Base-by-base conservation (phyloP, 1,140 invertebrate genomes). In the Heterodera schachtii region DNA sequence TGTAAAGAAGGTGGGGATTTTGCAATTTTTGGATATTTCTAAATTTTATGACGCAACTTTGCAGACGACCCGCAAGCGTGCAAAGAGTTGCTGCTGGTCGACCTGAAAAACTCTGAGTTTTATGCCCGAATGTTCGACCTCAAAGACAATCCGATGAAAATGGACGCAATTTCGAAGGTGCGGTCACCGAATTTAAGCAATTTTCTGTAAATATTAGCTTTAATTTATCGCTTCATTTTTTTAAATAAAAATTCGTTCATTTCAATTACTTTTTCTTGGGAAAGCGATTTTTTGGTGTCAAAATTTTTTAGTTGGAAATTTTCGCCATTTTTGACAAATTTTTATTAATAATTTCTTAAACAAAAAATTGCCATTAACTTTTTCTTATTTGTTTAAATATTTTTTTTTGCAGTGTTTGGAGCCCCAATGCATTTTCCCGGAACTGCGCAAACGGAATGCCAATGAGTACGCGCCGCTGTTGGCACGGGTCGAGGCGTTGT, bases 401-500 rank as follows among this genome's bases (percentile, higher is more conserved):
- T n/a, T n/a, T n/a, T 52, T 52, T 8, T 52, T 52, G 49, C 49
- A 52, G 57, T 19, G 19, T n/a, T 41, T 76, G 43, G 75, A 76
- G 46, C 75, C 75, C 16, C 57, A 76, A 19, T 66, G 46, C 9
- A 76, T 76, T 52, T 49, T 52, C 46, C 46, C 41, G 43, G 57
- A 66, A 66, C 44, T 81, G 57, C 19, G 46, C 52, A 67, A 44
- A 43, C 52, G 46, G 13, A 81, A 81, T 52, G 49, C 44, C 6
- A 8, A 52, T 19, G 80, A 81, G 44, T 81, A 81, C 73, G 80
- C 70, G n/a, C 19, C 57, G 76, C 66, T 81, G 44, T 78, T 81
- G n/a, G 49, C 47, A 44, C 75, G 76, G 19, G 80, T 57, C 7
- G 21, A 80, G 16, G 57, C 11, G 73, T 46, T 64, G 73, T 9